Conservation (phyloP, 1,140 invertebrate species). For the Drosophila kanapiae region DNA sequence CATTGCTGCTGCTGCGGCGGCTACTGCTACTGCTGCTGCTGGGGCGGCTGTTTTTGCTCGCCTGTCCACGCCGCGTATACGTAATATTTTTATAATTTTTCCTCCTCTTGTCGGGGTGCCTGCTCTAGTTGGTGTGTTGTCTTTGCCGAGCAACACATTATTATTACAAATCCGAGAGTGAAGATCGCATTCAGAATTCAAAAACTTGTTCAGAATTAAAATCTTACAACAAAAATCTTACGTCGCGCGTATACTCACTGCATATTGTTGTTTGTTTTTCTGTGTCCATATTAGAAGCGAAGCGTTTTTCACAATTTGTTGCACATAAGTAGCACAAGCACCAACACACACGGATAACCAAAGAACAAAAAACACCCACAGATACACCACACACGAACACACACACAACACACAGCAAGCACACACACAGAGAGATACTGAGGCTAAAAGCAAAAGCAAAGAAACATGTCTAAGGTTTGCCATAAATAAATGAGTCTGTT, state of each 20-base stretch:
- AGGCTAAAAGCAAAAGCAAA: slow-evolving; percentile 50
- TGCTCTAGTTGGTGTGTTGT: slow-evolving; percentile 10
- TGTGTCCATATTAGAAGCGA: slow-evolving; percentile 71
- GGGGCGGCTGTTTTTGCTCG: slow-evolving; percentile 48
- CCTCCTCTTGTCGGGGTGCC: slow-evolving; percentile 1
- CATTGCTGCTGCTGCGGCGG: slow-evolving; percentile 65
- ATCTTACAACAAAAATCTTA: slow-evolving; percentile 18
- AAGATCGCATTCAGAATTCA: slow-evolving; percentile 5
- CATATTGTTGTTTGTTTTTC: slow-evolving; percentile 42
- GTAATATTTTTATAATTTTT: slow-evolving; percentile 72
- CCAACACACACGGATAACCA: slow-evolving; percentile 47
- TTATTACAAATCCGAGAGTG: slow-evolving; percentile 39
- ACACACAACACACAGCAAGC: slow-evolving; percentile 35
- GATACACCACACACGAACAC: slow-evolving; percentile 17
- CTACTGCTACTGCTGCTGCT: neutral
- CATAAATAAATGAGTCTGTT: slow-evolving; percentile 42
- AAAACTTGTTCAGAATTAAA: slow-evolving; percentile 15
- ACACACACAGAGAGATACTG: slow-evolving; percentile 19
- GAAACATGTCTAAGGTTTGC: slow-evolving; percentile 78
- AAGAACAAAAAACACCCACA: slow-evolving; percentile 28
- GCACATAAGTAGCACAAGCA: slow-evolving; percentile 63
- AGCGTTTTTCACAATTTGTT: slow-evolving; percentile 57
- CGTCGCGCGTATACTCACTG: slow-evolving; percentile 2
- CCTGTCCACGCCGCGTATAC: slow-evolving; percentile 66
- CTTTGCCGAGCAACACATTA: slow-evolving; percentile 17